Base-by-base conservation (phyloP, 2,888 invertebrate genomes). In the Synergus itoensis region DNA sequence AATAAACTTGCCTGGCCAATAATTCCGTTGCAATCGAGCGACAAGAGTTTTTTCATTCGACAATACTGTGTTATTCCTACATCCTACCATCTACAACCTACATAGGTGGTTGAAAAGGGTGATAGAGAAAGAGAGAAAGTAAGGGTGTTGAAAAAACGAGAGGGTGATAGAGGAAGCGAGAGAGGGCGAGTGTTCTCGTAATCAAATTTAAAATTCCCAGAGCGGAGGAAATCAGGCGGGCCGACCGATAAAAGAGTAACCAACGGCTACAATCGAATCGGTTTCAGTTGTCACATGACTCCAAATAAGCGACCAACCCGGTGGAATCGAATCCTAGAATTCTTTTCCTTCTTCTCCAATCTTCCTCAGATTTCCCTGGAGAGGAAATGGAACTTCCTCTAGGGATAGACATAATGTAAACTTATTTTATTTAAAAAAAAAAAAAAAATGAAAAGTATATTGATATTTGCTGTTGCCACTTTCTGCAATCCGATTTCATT, bases 141-240 rank as follows among this genome's bases (percentile, higher is more conserved):
- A 63, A 57, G n/a, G n/a, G 28, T 12, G 28, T 43, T 76, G 41
- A 79, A 81, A 79, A 82, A 83, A 67, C 80, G 67, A 78, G 79
- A 77, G 45, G 14, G 69, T 69, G 79, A 65, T 41, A 67, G 73
- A 64, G 62, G 76, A 80, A 79, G 73, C 45, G 76, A 73, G 80
- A 83, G 63, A 77, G 82, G 76, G 67, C 82, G 81, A 80, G 81
- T 69, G 79, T 80, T 83, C 84, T 85, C 86, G 87, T 88, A 88
- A 90, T 89, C 88, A 88, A 89, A 89, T 89, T 85, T 84, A 88
- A 89, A 89, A 88, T 89, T 89, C 87, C 88, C 89, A 84, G 83
- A 83, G 88, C 87, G 87, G 86, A 86, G 85, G 84, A 85, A 85
- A 85, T 83, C 80, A 81, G 80, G 76, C 82, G 76, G 77, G 80